Percentiles rank a stretch among this genome's conserved stretches.
These are phyloP conservation scores for Notodonta dromedarius DNA, from an alignment of 2,888 invertebrate genomes.

Conservation along the genomic window DNA sequence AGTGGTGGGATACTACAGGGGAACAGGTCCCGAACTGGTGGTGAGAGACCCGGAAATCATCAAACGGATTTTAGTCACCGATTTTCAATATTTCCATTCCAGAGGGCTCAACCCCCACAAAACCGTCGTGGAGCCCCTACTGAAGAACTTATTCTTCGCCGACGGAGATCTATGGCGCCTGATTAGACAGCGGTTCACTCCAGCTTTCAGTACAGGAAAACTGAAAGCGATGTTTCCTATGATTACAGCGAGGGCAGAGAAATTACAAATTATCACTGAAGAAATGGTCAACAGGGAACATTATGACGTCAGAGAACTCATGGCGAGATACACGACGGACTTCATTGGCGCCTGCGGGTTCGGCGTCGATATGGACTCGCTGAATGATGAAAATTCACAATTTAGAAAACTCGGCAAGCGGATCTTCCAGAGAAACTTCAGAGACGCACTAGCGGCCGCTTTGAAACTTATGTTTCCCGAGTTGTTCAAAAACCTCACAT, in stretches of 20 bases:
- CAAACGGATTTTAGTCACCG: slow-evolving; percentile 42
- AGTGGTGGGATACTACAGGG: slow-evolving; percentile 50
- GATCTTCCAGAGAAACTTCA: slow-evolving; percentile 20
- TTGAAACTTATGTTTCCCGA: slow-evolving; percentile 25
- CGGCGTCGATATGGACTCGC: slow-evolving; percentile 48
- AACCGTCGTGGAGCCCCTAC: slow-evolving; percentile 39
- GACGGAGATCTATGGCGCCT: slow-evolving; percentile 58
- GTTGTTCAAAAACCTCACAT: slow-evolving; percentile 16
- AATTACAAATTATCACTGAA: slow-evolving; percentile 33
- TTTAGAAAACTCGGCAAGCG: slow-evolving; percentile 43
- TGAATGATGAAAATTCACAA: slow-evolving; percentile 49
- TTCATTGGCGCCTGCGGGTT: slow-evolving; percentile 60
- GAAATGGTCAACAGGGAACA: slow-evolving; percentile 28
- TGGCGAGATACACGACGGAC: slow-evolving; percentile 57
- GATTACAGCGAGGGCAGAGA: slow-evolving; percentile 50
- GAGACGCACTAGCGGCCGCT: slow-evolving; percentile 4
- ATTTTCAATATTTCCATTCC: slow-evolving; percentile 26
- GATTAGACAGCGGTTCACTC: slow-evolving; percentile 49
- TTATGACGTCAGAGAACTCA: slow-evolving; percentile 48
- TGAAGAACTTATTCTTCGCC: slow-evolving; percentile 49
- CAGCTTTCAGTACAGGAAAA: slow-evolving; percentile 53
- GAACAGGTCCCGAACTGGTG: slow-evolving; percentile 43
- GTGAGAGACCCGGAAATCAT: slow-evolving; percentile 51
- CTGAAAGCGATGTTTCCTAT: slow-evolving; percentile 58
- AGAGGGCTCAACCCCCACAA: slow-evolving; percentile 41